A percentile compares a stretch with the other conserved stretches of the same genome.
phyloP scores from a whole-genome alignment of 1,140 invertebrate species.

The Sinonovacula constricta region DNA sequence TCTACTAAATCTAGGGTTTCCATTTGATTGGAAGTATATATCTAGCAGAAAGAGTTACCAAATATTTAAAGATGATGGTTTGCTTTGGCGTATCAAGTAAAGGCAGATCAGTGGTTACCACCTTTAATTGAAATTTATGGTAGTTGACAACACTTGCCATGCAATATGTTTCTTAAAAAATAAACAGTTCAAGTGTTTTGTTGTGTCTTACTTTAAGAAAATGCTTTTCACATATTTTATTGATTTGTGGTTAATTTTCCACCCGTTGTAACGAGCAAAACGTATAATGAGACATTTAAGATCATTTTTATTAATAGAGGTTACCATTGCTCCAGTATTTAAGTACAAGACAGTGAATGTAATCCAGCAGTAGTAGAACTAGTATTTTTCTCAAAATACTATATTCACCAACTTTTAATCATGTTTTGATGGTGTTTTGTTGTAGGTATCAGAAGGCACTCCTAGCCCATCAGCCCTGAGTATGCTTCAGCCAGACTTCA shows the following conservation, averaged over 20 bases:
- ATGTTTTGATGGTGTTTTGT: neutral
- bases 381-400: neutral
- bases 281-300: neutral
- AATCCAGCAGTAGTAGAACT: neutral
- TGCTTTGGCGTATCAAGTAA: too few species aligned
- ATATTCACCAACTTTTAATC: neutral
- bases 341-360: neutral
- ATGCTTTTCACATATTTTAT: neutral
- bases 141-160: neutral
- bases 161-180: neutral
- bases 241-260: neutral
- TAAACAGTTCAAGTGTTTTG: neutral
- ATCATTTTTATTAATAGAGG: neutral
- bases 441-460: constrained; percentile 44
- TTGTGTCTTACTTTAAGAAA: neutral
- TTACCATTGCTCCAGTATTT: neutral
- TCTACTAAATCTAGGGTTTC: too few species aligned
- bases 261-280: neutral
- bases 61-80: too few species aligned
- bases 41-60: too few species aligned
- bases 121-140: too few species aligned
- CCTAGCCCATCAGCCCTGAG: constrained; percentile 44
- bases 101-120: too few species aligned
- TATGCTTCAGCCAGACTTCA: constrained; percentile 11
- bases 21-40: too few species aligned